A percentile compares a stretch with the other conserved stretches of the same genome.
Evolutionary conservation across 1,140 invertebrate species (phyloP).

Genomic region (Spodoptera litura): DNA sequence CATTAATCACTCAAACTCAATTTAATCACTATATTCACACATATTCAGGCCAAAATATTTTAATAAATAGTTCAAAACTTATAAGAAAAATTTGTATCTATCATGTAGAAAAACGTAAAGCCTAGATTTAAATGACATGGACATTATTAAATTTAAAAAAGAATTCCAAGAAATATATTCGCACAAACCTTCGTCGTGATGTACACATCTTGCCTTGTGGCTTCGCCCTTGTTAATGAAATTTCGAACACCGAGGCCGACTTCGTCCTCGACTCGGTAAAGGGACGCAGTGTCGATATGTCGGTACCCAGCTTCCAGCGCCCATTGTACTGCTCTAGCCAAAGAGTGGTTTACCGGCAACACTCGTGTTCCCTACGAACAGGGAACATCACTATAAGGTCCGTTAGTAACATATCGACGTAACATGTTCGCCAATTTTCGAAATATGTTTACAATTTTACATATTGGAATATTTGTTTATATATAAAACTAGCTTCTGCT

Average conservation of each 20-base stretch:
- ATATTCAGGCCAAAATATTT: no score
- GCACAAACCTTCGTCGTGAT: conserved; percentile 87
- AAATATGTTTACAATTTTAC: neutral
- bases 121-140: no score
- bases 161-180: neutral
- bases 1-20: no score
- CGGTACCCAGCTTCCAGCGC: conserved; percentile 90
- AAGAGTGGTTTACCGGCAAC: conserved; percentile 71
- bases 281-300: conserved; percentile 90
- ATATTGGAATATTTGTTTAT: no score
- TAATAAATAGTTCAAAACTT: no score
- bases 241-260: conserved; percentile 88
- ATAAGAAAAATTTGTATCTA: no score
- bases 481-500: no score
- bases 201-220: conserved; percentile 88
- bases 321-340: conserved; percentile 85
- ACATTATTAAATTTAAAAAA: neutral
- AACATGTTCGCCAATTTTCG: neutral
- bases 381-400: conserved; percentile 30
- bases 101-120: no score
- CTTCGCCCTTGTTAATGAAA: conserved; percentile 87
- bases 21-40: no score
- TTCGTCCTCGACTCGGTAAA: conserved; percentile 88
- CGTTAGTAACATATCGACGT: neutral
- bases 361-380: conserved; percentile 68